Evolutionary conservation across 1,140 invertebrate genomes (phyloP).

Genomic region (Drosophila guanche): DNA sequence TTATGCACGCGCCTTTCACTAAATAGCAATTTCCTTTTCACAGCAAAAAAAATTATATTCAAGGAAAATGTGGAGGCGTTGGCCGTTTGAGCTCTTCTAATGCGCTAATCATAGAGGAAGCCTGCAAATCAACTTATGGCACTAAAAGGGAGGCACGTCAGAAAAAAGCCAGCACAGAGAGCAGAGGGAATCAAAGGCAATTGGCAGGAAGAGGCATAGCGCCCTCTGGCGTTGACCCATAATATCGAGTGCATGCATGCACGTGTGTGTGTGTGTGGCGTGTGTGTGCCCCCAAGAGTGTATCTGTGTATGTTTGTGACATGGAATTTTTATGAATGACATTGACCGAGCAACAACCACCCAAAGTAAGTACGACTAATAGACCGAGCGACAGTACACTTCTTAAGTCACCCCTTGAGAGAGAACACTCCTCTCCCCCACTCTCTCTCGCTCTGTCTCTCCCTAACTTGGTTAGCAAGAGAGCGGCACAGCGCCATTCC

Average conservation of each 20-base stretch:
- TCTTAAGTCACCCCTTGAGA: no score
- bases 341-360: constrained; percentile 57
- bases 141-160: constrained; percentile 1
- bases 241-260: constrained; percentile 28
- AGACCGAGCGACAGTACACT: no score
- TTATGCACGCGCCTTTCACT: constrained; percentile 8
- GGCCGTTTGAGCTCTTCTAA: constrained; percentile 42
- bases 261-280: constrained; percentile 4
- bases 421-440: no score
- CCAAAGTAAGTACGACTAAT: constrained; percentile 17
- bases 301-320: constrained; percentile 37
- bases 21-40: constrained; percentile 31
- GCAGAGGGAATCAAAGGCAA: constrained; percentile 3
- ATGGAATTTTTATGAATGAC: constrained; percentile 78
- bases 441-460: no score
- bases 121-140: constrained; percentile 32
- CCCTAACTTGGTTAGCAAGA: not conserved
- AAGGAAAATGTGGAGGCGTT: constrained; percentile 38
- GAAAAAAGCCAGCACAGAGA: not conserved
- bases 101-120: constrained; percentile 45
- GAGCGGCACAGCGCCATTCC: constrained; percentile 5
- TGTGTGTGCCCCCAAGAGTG: constrained; percentile 1
- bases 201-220: constrained; percentile 5
- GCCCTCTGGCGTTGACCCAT: constrained; percentile 73
- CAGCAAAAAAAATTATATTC: constrained; percentile 13